These are phyloP conservation scores for Cygnus buccinator DNA, from an alignment of 2,113 vertebrate species.

Conservation along the genomic window DNA sequence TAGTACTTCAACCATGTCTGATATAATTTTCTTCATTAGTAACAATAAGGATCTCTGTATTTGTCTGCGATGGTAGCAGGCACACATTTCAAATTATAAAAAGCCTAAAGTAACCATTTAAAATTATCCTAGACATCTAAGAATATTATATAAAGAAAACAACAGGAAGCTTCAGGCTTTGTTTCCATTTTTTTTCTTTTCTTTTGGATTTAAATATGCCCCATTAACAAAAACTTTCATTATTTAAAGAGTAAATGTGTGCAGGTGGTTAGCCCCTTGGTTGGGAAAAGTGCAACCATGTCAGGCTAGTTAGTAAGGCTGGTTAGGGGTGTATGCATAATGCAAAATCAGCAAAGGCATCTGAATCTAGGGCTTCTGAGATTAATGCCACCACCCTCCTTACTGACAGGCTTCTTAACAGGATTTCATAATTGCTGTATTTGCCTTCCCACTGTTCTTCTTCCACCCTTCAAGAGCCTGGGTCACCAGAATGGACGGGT, in stretches of 20 bases:
- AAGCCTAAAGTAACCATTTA: background rate
- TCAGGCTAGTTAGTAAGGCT: background rate
- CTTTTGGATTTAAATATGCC: background rate
- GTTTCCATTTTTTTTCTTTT: background rate
- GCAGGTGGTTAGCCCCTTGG: background rate
- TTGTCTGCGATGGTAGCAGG: background rate
- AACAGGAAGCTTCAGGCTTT: background rate
- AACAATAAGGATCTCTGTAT: background rate
- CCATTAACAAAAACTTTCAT: background rate
- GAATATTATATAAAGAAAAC: background rate
- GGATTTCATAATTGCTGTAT: background rate
- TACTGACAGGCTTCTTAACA: rapidly evolving
- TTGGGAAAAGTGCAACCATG: background rate
- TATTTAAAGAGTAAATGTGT: background rate
- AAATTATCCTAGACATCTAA: background rate
- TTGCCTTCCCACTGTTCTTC: background rate
- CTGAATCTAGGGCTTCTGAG: background rate
- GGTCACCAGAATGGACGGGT: rapidly evolving
- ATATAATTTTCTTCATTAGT: constrained; percentile 45
- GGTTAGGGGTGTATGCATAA: background rate
- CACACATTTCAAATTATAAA: constrained; percentile 1
- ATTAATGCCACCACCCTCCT: background rate
- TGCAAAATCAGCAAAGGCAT: background rate
- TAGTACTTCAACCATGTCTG: constrained; percentile 31
- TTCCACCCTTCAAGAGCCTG: background rate